These are phyloP conservation scores for Chrysochloris asiatica DNA, from an alignment of 2,113 vertebrate genomes.

Conservation along the genomic window DNA sequence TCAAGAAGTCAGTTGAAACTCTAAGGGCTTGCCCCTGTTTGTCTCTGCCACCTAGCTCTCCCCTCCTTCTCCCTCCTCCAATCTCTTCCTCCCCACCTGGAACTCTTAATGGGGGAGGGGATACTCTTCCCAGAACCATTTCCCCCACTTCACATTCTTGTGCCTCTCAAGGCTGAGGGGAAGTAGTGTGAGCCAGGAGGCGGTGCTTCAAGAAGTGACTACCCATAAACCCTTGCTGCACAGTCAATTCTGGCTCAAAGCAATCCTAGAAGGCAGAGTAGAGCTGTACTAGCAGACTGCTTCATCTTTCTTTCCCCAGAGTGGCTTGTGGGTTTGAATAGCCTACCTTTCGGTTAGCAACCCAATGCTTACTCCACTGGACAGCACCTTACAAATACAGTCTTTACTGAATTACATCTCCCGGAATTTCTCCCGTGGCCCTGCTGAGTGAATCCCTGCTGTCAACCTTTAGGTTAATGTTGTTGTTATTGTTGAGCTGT, in stretches of 20 bases:
- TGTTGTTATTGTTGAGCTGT: too few relatives aligned
- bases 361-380: too few relatives aligned
- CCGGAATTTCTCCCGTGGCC: too few relatives aligned
- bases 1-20: neutral
- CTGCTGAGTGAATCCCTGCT: too few relatives aligned
- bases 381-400: too few relatives aligned
- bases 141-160: constrained; percentile 79
- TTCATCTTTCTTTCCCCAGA: neutral
- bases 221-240: neutral
- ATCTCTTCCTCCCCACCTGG: neutral
- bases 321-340: too few relatives aligned
- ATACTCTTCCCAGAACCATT: neutral
- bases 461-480: too few relatives aligned
- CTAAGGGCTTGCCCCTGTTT: neutral
- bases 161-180: constrained; percentile 65
- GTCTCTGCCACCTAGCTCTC: neutral
- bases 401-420: too few relatives aligned
- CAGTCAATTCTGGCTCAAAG: neutral
- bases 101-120: neutral
- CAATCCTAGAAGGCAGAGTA: neutral
- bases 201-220: neutral
- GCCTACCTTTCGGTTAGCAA: too few relatives aligned
- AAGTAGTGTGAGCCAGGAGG: too few relatives aligned
- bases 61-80: too few relatives aligned
- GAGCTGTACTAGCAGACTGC: neutral